Conservation (phyloP, 2,888 invertebrate genomes). For the Cosmorhoe ocellata region DNA sequence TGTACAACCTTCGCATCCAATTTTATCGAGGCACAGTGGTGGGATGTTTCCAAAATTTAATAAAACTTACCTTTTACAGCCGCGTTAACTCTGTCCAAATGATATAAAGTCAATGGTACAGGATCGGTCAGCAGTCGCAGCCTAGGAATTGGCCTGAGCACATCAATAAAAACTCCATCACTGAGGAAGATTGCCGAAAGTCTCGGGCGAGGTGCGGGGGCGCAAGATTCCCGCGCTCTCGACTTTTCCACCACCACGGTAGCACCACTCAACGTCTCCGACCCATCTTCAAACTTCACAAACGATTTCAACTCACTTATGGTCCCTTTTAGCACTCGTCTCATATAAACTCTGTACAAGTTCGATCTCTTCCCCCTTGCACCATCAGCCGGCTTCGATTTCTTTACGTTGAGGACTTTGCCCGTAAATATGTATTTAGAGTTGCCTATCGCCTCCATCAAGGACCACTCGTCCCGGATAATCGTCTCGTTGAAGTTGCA, state of each 20-base stretch:
- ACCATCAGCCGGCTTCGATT: conserved; percentile 58
- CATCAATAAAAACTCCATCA: conserved; percentile 54
- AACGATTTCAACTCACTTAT: conserved; percentile 62
- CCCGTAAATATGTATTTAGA: conserved; percentile 79
- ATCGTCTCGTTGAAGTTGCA: conserved; percentile 79
- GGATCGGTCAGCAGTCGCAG: conserved; percentile 72
- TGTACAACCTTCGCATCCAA: background rate
- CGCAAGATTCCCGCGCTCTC: conserved; percentile 63
- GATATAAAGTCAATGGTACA: conserved; percentile 78
- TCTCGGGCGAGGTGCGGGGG: conserved; percentile 70
- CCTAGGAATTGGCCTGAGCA: conserved; percentile 54
- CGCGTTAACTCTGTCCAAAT: conserved; percentile 78
- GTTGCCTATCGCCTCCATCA: conserved; percentile 76
- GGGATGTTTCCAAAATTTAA: background rate
- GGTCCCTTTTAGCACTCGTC: conserved; percentile 75
- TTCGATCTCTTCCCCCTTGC: conserved; percentile 60
- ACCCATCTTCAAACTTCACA: conserved; percentile 61
- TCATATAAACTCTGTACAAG: conserved; percentile 72
- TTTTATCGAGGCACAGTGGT: background rate
- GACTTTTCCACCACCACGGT: conserved; percentile 64
- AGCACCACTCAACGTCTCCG: conserved; percentile 64
- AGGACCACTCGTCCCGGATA: conserved; percentile 76
- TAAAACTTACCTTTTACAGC: conserved; percentile 76
- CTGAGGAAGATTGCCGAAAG: conserved; percentile 77
- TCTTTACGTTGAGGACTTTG: conserved; percentile 75